Percentiles rank a stretch among this genome's conserved stretches.
These are phyloP conservation scores for Sebastes hopkinsi DNA, from an alignment of 2,797 vertebrate species.

Conservation along the genomic window DNA sequence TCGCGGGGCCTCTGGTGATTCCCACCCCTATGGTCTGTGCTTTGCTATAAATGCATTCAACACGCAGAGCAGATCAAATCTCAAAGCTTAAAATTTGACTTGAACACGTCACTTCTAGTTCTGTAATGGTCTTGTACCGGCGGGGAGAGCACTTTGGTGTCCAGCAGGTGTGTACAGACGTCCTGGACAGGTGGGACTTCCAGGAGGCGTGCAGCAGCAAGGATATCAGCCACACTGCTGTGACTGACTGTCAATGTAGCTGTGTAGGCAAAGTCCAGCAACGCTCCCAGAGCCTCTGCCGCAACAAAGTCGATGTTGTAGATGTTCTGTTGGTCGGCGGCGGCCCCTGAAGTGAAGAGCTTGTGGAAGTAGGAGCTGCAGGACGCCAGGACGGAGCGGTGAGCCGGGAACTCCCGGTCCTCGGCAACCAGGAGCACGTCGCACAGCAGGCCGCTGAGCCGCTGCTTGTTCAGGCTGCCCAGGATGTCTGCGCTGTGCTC, in stretches of 20 bases:
- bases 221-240: conserved; percentile 92
- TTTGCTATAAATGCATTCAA: neutral
- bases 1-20: too few species aligned
- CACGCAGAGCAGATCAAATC: neutral
- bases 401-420: conserved; percentile 95
- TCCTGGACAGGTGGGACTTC: conserved; percentile 95
- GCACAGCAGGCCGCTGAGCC: conserved; percentile 92
- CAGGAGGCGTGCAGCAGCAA: conserved; percentile 92
- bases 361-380: conserved; percentile 99
- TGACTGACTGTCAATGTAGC: conserved; percentile 96
- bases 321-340: conserved; percentile 94
- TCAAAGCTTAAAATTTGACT: conserved; percentile 2
- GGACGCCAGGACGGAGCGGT: conserved; percentile 96
- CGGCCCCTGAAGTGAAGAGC: conserved; percentile 95
- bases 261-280: conserved; percentile 98
- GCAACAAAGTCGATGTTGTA: conserved; percentile 96
- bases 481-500: conserved; percentile 98
- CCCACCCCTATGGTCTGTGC: neutral
- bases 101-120: conserved; percentile 8
- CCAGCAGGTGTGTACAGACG: conserved; percentile 96
- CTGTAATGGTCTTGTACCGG: conserved; percentile 72
- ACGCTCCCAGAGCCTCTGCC: conserved; percentile 90
- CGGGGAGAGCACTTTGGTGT: conserved; percentile 90
- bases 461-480: conserved; percentile 94
- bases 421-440: conserved; percentile 95